These are phyloP conservation scores for Ceraclea dissimilis DNA, from an alignment of 2,888 invertebrate genomes.

Conservation along the genomic window DNA sequence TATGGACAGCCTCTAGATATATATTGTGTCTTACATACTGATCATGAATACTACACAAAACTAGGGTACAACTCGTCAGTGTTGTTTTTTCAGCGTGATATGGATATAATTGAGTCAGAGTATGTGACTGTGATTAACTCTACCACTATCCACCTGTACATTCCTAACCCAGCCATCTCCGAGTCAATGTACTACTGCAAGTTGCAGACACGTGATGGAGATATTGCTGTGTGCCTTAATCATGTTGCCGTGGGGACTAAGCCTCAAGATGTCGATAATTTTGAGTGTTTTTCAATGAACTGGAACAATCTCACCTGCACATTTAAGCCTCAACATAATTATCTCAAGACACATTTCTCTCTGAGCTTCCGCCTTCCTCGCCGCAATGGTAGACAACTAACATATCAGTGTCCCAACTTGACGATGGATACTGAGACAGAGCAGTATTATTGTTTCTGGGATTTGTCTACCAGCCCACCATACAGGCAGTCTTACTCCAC, in stretches of 20 bases:
- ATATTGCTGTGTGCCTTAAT: slow-evolving; percentile 31
- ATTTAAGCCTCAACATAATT: slow-evolving; percentile 58
- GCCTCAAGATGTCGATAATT: slow-evolving; percentile 59
- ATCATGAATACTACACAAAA: slow-evolving; percentile 34
- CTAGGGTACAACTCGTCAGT: slow-evolving; percentile 44
- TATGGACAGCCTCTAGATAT: slow-evolving; percentile 57
- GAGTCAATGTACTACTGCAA: slow-evolving; percentile 50
- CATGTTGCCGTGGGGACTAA: slow-evolving; percentile 43
- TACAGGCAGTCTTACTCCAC: slow-evolving; percentile 45
- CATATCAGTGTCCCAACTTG: slow-evolving; percentile 17
- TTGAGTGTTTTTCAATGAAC: slow-evolving; percentile 65
- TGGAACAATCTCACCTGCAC: slow-evolving; percentile 67
- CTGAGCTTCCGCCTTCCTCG: slow-evolving; percentile 40
- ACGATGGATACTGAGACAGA: slow-evolving; percentile 26
- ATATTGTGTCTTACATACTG: slow-evolving; percentile 52
- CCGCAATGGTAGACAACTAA: slow-evolving; percentile 32
- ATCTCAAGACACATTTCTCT: slow-evolving; percentile 49
- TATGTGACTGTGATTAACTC: slow-evolving; percentile 50
- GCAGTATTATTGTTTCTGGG: slow-evolving; percentile 43
- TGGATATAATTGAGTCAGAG: slow-evolving; percentile 35
- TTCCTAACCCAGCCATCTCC: slow-evolving; percentile 48
- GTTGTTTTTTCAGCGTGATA: slow-evolving; percentile 40
- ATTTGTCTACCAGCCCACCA: slow-evolving; percentile 41
- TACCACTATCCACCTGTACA: slow-evolving; percentile 53
- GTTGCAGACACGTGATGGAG: slow-evolving; percentile 33